These are phyloP conservation scores for Monopterus albus DNA, from an alignment of 2,113 vertebrate species.

Conservation along the genomic window DNA sequence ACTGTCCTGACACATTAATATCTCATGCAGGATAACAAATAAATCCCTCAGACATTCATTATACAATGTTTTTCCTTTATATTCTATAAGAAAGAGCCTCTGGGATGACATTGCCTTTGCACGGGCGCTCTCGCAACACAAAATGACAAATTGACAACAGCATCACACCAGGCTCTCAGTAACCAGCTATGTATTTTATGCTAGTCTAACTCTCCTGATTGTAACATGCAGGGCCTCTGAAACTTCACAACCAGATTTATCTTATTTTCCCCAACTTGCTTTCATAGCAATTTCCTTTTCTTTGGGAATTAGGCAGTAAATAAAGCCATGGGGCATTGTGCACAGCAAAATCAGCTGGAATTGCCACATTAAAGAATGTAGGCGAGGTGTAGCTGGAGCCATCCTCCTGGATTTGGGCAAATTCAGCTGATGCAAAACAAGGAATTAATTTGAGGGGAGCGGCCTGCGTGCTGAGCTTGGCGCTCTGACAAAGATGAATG, in stretches of 20 bases:
- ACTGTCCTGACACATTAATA: constrained; percentile 39
- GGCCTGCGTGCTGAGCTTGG: constrained; percentile 94
- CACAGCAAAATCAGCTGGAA: constrained; percentile 88
- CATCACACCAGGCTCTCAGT: constrained; percentile 88
- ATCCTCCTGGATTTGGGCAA: constrained; percentile 99
- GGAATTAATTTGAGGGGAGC: constrained; percentile 99
- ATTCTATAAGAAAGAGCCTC: constrained; percentile 82
- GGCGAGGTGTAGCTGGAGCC: constrained; percentile 91
- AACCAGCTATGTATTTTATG: constrained; percentile 88
- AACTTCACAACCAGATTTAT: constrained; percentile 92
- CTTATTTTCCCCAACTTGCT: constrained; percentile 96
- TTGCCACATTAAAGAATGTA: constrained; percentile 95
- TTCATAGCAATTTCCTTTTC: constrained; percentile 97
- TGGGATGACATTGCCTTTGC: constrained; percentile 93
- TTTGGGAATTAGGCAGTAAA: constrained; percentile 98
- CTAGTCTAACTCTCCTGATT: constrained; percentile 83
- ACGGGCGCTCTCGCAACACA: constrained; percentile 90
- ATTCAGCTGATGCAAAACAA: constrained; percentile 99
- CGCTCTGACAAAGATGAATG: constrained; percentile 99
- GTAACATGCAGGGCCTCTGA: constrained; percentile 84
- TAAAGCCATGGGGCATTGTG: constrained; percentile 82
- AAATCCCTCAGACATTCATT: constrained; percentile 65
- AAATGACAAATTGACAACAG: constrained; percentile 96
- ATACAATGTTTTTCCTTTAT: constrained; percentile 55
- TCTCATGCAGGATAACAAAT: constrained; percentile 61